Percentiles rank a stretch among this genome's conserved stretches.
Conservation (phyloP, 2,113 vertebrate genomes). For the Chaetops frenatus region DNA sequence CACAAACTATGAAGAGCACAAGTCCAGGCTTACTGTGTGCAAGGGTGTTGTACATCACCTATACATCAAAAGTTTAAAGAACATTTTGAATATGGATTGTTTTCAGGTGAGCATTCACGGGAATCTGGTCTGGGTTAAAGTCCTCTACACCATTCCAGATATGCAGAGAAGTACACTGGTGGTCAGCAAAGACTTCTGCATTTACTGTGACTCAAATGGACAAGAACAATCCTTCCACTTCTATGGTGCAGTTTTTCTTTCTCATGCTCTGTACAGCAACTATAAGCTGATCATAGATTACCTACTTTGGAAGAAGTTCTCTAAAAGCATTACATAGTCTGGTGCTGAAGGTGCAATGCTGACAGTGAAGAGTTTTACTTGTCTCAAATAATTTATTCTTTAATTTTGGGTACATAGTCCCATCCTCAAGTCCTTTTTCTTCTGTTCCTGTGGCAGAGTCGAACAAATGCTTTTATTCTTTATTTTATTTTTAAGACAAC, state of each 20-base stretch:
- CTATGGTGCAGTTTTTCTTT: neutral
- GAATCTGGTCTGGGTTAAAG: neutral
- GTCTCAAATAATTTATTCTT: neutral
- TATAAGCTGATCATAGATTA: neutral
- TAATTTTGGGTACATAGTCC: neutral
- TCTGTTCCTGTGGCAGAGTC: neutral
- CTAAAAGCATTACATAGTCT: neutral
- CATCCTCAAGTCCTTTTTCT: neutral
- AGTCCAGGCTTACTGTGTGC: neutral
- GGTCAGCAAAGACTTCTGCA: neutral
- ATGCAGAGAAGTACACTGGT: neutral
- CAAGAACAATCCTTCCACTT: neutral
- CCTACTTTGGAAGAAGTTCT: neutral
- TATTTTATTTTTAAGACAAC: too few relatives aligned
- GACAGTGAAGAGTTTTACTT: neutral
- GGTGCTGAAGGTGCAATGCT: neutral
- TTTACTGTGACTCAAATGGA: neutral
- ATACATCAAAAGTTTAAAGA: neutral
- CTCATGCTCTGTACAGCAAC: neutral
- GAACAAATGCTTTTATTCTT: neutral
- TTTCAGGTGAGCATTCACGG: neutral
- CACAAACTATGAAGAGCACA: neutral
- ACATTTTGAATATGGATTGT: neutral
- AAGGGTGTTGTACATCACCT: neutral
- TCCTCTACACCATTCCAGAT: neutral